These are phyloP conservation scores for Triops longicaudatus DNA, from an alignment of 1,140 invertebrate species.

Conservation along the genomic window DNA sequence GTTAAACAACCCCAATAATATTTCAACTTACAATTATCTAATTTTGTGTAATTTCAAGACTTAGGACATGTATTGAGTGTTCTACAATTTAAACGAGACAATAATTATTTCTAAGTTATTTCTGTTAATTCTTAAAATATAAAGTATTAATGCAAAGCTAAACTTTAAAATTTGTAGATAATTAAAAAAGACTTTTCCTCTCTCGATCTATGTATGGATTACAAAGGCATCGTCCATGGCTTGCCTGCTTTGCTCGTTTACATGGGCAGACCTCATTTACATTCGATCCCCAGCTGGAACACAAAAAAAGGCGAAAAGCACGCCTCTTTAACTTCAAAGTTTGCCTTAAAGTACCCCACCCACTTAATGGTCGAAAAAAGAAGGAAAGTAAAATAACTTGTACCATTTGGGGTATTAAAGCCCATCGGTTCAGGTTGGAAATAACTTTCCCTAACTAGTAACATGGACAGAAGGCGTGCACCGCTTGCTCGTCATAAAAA, in stretches of 20 bases:
- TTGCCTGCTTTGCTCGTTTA: not conserved
- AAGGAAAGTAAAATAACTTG: not conserved
- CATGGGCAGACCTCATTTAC: conserved; percentile 6
- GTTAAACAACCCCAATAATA: too few species aligned
- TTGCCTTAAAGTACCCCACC: not conserved
- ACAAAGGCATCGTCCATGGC: not conserved
- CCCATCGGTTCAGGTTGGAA: not conserved
- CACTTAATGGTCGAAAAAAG: not conserved
- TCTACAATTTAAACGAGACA: too few species aligned
- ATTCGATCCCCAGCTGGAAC: not conserved
- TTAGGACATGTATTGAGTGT: too few species aligned
- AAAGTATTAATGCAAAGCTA: too few species aligned
- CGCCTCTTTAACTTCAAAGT: not conserved
- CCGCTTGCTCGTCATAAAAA: not conserved
- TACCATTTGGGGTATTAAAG: not conserved
- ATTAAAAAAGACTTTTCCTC: not conserved
- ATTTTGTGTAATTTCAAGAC: too few species aligned
- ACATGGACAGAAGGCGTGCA: not conserved
- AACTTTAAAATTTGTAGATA: not conserved
- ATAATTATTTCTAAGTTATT: too few species aligned
- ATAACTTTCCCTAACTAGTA: not conserved
- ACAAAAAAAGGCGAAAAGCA: not conserved
- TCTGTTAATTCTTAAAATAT: too few species aligned
- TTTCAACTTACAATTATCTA: too few species aligned
- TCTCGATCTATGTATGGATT: not conserved